Conservation (phyloP, 2,797 vertebrate species). For the Notamacropus eugenii region DNA sequence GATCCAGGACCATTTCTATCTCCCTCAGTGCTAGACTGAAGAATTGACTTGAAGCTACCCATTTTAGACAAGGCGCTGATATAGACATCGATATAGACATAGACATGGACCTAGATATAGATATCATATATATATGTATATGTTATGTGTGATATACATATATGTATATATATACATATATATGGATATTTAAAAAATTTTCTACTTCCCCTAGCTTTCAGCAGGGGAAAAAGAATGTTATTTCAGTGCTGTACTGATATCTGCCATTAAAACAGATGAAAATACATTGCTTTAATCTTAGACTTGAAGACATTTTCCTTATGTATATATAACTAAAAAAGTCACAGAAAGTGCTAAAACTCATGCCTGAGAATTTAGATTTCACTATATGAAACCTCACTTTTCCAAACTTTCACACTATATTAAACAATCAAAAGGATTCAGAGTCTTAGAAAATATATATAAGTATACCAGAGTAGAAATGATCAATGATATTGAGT, state of each 20-base stretch:
- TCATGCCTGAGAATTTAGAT: conserved; percentile 4
- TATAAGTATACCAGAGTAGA: neutral
- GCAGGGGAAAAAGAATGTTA: neutral
- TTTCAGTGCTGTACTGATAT: neutral
- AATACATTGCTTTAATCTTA: neutral
- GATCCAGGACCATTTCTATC: neutral
- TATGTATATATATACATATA: neutral
- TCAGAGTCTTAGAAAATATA: neutral
- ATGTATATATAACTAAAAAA: neutral
- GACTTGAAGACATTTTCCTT: neutral
- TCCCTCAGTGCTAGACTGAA: neutral
- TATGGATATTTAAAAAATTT: neutral
- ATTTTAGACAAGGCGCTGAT: neutral
- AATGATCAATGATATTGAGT: neutral
- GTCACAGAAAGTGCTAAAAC: neutral
- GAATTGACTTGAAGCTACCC: neutral
- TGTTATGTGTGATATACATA: neutral
- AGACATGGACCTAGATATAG: neutral
- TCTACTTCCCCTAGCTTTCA: neutral
- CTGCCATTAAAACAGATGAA: neutral
- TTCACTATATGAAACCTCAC: neutral
- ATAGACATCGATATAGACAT: neutral
- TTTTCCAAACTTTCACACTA: conserved; percentile 6
- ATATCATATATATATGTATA: neutral
- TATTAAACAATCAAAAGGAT: conserved; percentile 21